Conservation (phyloP, 2,797 vertebrate genomes). For the Labeo calbasu region DNA sequence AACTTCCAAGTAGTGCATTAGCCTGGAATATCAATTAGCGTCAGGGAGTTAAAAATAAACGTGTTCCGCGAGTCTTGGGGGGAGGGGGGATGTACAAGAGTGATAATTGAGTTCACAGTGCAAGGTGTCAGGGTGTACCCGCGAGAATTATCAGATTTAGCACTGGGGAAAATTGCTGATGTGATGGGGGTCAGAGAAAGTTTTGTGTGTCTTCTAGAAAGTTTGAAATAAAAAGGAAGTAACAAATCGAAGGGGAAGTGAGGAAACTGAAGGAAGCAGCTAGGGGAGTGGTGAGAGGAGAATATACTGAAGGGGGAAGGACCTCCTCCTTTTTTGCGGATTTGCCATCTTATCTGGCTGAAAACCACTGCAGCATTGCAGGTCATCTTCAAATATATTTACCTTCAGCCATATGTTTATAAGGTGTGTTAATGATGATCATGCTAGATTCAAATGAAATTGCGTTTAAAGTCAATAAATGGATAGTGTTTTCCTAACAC, state of each 20-base stretch:
- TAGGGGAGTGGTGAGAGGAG: background rate
- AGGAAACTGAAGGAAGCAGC: constrained; percentile 58
- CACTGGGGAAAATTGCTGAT: constrained; percentile 52
- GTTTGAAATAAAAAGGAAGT: constrained; percentile 30
- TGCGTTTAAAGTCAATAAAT: background rate
- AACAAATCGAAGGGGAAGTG: constrained; percentile 64
- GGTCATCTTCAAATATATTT: constrained; percentile 34
- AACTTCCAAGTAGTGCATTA: constrained; percentile 38
- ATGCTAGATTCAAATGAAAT: background rate
- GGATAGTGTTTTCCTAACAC: background rate
- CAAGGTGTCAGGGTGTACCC: constrained; percentile 77
- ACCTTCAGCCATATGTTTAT: constrained; percentile 4
- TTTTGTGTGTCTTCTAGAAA: constrained; percentile 25
- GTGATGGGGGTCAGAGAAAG: constrained; percentile 30
- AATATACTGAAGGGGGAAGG: background rate
- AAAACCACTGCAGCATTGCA: background rate
- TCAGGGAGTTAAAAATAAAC: constrained; percentile 79
- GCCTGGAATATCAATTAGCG: constrained; percentile 71
- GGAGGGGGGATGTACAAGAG: constrained; percentile 67
- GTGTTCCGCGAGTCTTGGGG: constrained; percentile 38
- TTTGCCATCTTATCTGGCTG: constrained; percentile 23
- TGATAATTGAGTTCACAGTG: constrained; percentile 85
- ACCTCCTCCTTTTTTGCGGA: background rate
- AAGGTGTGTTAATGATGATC: background rate
- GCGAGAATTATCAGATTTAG: constrained; percentile 76